phyloP scores from a whole-genome alignment of 1,140 invertebrate species.

The Drosophila nasuta region DNA sequence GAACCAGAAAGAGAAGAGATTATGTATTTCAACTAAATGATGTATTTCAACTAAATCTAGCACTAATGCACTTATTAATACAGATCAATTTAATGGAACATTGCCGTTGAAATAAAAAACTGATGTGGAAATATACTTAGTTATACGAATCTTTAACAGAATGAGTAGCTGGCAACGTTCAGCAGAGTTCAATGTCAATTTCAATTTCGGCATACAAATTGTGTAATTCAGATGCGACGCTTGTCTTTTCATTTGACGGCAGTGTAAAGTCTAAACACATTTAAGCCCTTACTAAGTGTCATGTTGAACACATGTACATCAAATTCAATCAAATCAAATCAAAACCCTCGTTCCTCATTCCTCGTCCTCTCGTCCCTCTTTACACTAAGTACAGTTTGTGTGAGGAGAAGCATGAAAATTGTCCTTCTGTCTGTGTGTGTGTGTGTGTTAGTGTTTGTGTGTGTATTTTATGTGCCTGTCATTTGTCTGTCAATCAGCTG shows the following conservation, averaged over 20 bases:
- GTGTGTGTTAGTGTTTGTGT: background rate
- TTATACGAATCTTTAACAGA: background rate
- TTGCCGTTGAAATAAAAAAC: too few species aligned
- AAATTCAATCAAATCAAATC: slow-evolving; percentile 80
- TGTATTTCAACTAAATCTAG: too few species aligned
- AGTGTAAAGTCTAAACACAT: slow-evolving; percentile 64
- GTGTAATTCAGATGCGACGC: slow-evolving; percentile 2
- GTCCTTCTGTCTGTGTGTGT: background rate
- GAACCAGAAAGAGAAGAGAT: too few species aligned
- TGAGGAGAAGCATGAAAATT: slow-evolving; percentile 11
- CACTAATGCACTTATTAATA: too few species aligned
- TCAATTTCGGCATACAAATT: slow-evolving; percentile 34
- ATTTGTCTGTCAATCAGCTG: slow-evolving; percentile 83
- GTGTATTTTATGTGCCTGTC: slow-evolving; percentile 74
- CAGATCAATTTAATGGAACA: background rate
- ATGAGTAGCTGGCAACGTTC: background rate
- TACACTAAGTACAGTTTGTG: slow-evolving; percentile 35
- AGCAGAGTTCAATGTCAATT: slow-evolving; percentile 33
- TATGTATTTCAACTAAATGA: too few species aligned
- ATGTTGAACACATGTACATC: slow-evolving; percentile 78
- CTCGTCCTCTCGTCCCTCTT: background rate
- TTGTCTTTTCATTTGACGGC: slow-evolving; percentile 36
- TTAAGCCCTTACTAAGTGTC: slow-evolving; percentile 79
- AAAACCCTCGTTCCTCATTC: slow-evolving; percentile 24
- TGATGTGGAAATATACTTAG: too few species aligned